A percentile compares a stretch with the other conserved stretches of the same genome.
phyloP scores from a whole-genome alignment of 1,140 invertebrate genomes.

The Metaphire vulgaris region DNA sequence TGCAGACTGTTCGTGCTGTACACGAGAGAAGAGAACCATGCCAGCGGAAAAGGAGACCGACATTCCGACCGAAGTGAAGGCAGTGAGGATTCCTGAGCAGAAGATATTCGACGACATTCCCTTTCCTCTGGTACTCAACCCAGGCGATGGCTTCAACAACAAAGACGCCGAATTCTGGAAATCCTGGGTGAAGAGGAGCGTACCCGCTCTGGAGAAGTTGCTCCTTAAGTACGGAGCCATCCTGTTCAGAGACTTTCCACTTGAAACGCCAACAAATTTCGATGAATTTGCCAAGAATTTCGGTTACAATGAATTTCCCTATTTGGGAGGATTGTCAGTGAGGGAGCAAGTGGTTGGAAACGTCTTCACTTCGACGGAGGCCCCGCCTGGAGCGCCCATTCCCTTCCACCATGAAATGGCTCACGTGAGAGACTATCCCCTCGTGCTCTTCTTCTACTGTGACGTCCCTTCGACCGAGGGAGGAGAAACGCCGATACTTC shows the following conservation, averaged over 20 bases:
- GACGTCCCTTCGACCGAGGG: slow-evolving; percentile 35
- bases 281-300: slow-evolving; percentile 39
- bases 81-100: no score
- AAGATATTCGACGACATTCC: slow-evolving; percentile 34
- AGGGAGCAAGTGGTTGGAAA: slow-evolving; percentile 34
- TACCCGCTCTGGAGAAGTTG: slow-evolving; percentile 30
- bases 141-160: no score
- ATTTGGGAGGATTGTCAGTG: slow-evolving; percentile 39
- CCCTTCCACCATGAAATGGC: slow-evolving; percentile 46
- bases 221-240: slow-evolving; percentile 39
- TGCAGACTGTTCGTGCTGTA: no score
- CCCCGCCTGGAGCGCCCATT: slow-evolving; percentile 40
- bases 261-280: slow-evolving; percentile 36
- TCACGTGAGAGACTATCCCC: slow-evolving; percentile 40
- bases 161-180: no score
- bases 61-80: no score
- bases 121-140: slow-evolving; percentile 37
- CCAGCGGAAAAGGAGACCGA: no score
- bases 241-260: slow-evolving; percentile 39
- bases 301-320: slow-evolving; percentile 36
- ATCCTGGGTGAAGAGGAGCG: no score
- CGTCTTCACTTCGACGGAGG: slow-evolving; percentile 43
- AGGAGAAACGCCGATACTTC: slow-evolving; percentile 39
- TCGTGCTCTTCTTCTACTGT: slow-evolving; percentile 40
- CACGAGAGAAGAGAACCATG: no score